These are phyloP conservation scores for Mimas tiliae DNA, from an alignment of 2,888 invertebrate genomes.

Conservation along the genomic window DNA sequence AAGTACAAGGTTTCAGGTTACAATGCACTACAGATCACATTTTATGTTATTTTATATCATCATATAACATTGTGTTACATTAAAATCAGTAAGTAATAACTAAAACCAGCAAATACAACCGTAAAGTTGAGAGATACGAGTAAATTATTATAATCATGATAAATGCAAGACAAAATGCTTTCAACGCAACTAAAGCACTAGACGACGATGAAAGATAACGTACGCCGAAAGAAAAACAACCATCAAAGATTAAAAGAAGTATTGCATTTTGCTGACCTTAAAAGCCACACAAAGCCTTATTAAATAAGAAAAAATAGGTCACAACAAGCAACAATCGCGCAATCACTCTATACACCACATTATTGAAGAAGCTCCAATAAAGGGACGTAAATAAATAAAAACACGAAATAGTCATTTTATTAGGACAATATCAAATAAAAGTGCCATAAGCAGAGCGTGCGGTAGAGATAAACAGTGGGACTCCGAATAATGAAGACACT, in stretches of 20 bases:
- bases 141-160: background rate
- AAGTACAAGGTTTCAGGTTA: too few species aligned
- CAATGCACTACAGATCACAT: too few species aligned
- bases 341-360: conserved; percentile 36
- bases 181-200: background rate
- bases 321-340: conserved; percentile 10
- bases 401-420: conserved; percentile 39
- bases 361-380: conserved; percentile 44
- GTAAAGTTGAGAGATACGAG: background rate
- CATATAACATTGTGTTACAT: too few species aligned
- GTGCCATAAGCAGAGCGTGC: conserved; percentile 39
- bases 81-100: too few species aligned
- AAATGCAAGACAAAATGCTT: background rate
- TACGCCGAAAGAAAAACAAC: conserved; percentile 12
- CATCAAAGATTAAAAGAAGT: conserved; percentile 7
- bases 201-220: conserved; percentile 1
- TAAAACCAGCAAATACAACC: too few species aligned
- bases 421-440: conserved; percentile 45
- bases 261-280: conserved; percentile 7
- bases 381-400: conserved; percentile 41
- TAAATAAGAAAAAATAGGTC: conserved; percentile 23
- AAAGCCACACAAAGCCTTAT: conserved; percentile 4
- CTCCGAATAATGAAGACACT: conserved; percentile 51
- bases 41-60: too few species aligned
- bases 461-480: conserved; percentile 43